Conservation (phyloP, 2,113 vertebrate species). For the Myrmecobius fasciatus region DNA sequence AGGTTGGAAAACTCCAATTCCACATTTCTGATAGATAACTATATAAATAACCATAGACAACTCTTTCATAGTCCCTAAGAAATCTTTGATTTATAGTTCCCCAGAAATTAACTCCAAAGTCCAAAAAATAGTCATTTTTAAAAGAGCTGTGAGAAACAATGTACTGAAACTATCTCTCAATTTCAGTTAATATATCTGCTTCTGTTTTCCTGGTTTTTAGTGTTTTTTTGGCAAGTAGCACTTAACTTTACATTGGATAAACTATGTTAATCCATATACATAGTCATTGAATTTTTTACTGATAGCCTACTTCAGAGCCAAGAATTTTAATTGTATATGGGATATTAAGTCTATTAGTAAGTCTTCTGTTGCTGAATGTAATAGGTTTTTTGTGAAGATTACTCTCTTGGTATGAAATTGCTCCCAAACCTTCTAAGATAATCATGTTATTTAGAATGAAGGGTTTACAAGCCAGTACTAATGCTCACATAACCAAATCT, state of each 20-base stretch:
- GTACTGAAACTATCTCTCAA: not conserved
- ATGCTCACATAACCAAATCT: not conserved
- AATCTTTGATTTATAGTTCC: not conserved
- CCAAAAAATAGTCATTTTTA: not conserved
- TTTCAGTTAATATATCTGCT: not conserved
- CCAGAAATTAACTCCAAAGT: not conserved
- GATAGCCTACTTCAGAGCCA: not conserved
- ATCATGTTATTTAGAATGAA: not conserved
- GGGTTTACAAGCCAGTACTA: not conserved
- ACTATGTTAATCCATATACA: not conserved
- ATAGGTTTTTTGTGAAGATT: not conserved
- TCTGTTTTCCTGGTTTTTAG: not conserved
- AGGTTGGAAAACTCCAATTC: not conserved
- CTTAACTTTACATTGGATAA: not conserved
- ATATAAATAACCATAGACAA: not conserved
- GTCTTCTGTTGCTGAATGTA: not conserved
- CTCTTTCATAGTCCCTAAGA: not conserved
- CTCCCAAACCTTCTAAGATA: not conserved
- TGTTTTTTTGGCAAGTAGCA: not conserved
- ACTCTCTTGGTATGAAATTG: not conserved
- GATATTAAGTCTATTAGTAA: not conserved
- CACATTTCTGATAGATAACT: not conserved
- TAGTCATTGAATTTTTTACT: not conserved
- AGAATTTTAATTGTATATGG: not conserved
- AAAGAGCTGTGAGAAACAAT: not conserved